Conservation (phyloP, 2,888 invertebrate species). For the Odontocerum albicorne region DNA sequence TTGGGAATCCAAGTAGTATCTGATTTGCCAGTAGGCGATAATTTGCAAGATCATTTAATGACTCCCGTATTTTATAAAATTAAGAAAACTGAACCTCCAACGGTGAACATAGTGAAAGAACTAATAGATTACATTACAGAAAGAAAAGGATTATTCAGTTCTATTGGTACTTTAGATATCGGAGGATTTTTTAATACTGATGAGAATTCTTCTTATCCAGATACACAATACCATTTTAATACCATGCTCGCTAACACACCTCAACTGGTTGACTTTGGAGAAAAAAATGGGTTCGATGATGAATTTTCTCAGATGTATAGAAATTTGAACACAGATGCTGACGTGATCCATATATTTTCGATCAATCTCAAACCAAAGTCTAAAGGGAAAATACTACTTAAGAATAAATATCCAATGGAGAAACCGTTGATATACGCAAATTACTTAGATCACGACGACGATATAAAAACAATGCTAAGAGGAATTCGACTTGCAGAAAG, state of each 20-base stretch:
- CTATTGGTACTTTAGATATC: conserved; percentile 35
- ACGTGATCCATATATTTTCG: conserved; percentile 46
- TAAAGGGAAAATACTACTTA: conserved; percentile 65
- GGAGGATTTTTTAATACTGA: conserved; percentile 53
- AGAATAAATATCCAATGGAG: conserved; percentile 64
- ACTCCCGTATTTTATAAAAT: conserved; percentile 42
- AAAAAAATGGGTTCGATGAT: conserved; percentile 13
- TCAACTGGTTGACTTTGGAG: not conserved
- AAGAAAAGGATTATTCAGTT: conserved; percentile 58
- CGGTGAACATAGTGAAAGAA: not conserved
- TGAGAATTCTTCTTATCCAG: conserved; percentile 47
- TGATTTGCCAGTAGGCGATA: conserved; percentile 50
- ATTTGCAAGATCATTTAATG: conserved; percentile 56
- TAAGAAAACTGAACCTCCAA: conserved; percentile 38
- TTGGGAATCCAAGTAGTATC: conserved; percentile 44
- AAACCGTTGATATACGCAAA: conserved; percentile 61
- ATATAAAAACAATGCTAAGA: conserved; percentile 48
- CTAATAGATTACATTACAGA: conserved; percentile 12
- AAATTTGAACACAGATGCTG: conserved; percentile 40
- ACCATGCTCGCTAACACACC: conserved; percentile 41
- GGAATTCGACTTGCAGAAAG: conserved; percentile 42
- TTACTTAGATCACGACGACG: conserved; percentile 56
- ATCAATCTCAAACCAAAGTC: conserved; percentile 62
- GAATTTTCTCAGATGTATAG: conserved; percentile 40
- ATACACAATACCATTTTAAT: conserved; percentile 53